A percentile compares a stretch with the other conserved stretches of the same genome.
Evolutionary conservation across 2,797 vertebrate genomes (phyloP).

Genomic region (Sebastes glaucus): DNA sequence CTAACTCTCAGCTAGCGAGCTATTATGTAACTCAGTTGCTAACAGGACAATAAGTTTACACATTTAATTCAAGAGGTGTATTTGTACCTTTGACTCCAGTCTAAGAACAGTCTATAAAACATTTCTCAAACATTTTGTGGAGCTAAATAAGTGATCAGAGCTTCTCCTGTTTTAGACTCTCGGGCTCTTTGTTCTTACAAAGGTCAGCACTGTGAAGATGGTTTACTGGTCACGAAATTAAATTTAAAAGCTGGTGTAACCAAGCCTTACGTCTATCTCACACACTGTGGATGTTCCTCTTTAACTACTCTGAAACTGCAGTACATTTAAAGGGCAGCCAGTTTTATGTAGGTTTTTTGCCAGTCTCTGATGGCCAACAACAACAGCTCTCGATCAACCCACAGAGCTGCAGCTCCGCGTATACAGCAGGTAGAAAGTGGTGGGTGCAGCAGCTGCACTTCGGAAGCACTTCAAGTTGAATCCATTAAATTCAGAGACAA

Average conservation of each 20-base stretch:
- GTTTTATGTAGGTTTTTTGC: conserved; percentile 3
- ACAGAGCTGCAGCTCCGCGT: conserved; percentile 1
- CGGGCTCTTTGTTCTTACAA: not conserved
- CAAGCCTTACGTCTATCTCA: not conserved
- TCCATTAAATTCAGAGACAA: conserved; percentile 35
- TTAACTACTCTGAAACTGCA: not conserved
- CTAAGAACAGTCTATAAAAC: not conserved
- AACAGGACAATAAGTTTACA: not conserved
- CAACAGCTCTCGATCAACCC: not conserved
- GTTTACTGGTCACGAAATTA: not conserved
- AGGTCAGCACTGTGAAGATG: not conserved
- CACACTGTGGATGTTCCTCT: not conserved
- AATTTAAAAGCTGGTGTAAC: not conserved
- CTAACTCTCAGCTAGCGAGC: not conserved
- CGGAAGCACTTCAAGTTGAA: conserved; percentile 5
- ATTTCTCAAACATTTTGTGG: not conserved
- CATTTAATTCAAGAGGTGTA: not conserved
- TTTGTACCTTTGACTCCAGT: not conserved
- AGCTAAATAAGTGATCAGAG: not conserved
- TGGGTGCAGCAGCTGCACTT: conserved; percentile 8
- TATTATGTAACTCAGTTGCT: not conserved
- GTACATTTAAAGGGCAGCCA: not conserved
- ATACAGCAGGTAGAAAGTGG: not conserved
- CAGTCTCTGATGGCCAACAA: not conserved
- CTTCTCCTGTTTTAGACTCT: not conserved